A percentile compares a stretch with the other conserved stretches of the same genome.
Evolutionary conservation across 2,888 invertebrate species (phyloP).

Genomic region (Eupithecia vulgata): DNA sequence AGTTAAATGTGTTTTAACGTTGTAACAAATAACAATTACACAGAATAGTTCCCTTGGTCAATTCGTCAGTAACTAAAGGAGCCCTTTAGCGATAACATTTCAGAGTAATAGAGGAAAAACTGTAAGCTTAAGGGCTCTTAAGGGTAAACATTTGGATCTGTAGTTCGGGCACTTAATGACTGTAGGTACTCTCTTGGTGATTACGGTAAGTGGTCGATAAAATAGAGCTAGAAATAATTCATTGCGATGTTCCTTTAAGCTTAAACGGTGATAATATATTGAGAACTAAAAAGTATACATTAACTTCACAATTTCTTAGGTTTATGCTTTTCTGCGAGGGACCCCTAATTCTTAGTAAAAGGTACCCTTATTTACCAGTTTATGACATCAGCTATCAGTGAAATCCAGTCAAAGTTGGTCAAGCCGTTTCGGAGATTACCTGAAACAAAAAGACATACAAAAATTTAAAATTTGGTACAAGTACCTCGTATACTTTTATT

Average conservation of each 20-base stretch:
- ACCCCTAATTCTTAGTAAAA: background rate
- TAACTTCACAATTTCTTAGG: no score
- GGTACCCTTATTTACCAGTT: background rate
- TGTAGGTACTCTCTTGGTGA: slow-evolving; percentile 1
- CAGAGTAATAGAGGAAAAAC: slow-evolving; percentile 34
- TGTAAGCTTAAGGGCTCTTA: slow-evolving; percentile 17
- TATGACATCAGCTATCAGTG: background rate
- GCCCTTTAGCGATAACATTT: slow-evolving; percentile 42
- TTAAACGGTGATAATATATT: background rate
- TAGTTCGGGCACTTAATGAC: slow-evolving; percentile 18
- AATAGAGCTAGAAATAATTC: background rate
- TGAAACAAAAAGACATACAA: background rate
- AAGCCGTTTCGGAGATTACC: background rate
- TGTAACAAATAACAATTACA: background rate
- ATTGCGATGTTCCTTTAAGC: background rate
- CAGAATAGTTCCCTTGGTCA: slow-evolving; percentile 20
- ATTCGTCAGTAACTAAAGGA: slow-evolving; percentile 38
- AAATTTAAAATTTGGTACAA: background rate
- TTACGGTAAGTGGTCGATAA: slow-evolving; percentile 8
- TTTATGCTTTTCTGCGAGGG: background rate
- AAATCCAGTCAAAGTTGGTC: background rate
- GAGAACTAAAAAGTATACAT: no score
- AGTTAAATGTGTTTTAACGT: no score
- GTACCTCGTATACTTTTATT: no score
- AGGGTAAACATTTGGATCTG: slow-evolving; percentile 26